phyloP scores from a whole-genome alignment of 2,113 vertebrate genomes.

The Eptesicus fuscus region DNA sequence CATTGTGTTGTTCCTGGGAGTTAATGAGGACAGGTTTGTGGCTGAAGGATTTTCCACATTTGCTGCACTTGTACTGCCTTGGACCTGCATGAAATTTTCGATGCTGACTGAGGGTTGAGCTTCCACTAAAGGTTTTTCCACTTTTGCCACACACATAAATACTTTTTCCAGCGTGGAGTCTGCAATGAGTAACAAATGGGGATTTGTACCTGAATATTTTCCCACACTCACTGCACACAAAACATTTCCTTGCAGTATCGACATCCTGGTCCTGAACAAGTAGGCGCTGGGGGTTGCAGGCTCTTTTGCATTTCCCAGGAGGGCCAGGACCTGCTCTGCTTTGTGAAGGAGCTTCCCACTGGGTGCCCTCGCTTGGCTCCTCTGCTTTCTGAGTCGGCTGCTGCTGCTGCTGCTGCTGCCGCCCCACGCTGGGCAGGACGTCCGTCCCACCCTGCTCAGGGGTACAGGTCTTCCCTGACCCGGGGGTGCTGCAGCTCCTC shows the following conservation, averaged over 20 bases:
- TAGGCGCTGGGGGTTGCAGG: not conserved
- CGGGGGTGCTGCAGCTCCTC: not conserved
- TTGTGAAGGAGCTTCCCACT: not conserved
- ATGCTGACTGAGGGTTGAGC: not conserved
- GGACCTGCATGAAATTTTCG: not conserved
- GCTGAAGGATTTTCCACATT: not conserved
- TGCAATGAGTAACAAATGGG: not conserved
- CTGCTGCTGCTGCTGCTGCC: too few species aligned
- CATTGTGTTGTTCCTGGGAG: not conserved
- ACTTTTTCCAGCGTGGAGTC: not conserved
- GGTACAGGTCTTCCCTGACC: not conserved
- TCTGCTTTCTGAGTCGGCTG: not conserved
- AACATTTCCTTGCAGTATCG: not conserved
- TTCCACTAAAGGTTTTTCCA: not conserved
- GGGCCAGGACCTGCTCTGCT: not conserved
- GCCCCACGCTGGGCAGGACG: not conserved
- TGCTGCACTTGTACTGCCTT: not conserved
- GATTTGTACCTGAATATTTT: not conserved
- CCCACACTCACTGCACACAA: constrained; percentile 6
- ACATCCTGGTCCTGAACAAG: not conserved
- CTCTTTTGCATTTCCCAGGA: not conserved
- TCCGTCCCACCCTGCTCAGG: not conserved
- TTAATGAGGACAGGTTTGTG: not conserved
- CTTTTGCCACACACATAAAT: not conserved
- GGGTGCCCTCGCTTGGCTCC: not conserved